These are phyloP conservation scores for Notocelia uddmanniana DNA, from an alignment of 2,888 invertebrate genomes.

Conservation along the genomic window DNA sequence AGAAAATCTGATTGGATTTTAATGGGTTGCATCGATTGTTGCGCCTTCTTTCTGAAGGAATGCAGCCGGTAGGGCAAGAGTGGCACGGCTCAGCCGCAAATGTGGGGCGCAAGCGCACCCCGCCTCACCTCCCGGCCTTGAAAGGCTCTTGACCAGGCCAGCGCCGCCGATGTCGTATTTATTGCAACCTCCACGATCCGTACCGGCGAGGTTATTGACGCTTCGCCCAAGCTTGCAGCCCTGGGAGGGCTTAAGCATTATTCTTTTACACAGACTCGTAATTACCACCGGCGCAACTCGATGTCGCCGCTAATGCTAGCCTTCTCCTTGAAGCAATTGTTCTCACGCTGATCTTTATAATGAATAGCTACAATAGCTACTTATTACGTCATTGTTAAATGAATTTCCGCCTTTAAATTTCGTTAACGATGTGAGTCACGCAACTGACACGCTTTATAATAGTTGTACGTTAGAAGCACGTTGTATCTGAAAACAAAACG, in stretches of 20 bases:
- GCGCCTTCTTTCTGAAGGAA: constrained; percentile 67
- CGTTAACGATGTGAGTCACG: constrained; percentile 82
- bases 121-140: constrained; percentile 84
- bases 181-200: constrained; percentile 85
- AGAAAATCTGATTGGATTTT: constrained; percentile 27
- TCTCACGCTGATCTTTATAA: constrained; percentile 83
- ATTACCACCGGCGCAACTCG: constrained; percentile 59
- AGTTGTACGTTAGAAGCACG: constrained; percentile 58
- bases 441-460: constrained; percentile 73
- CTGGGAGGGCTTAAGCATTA: constrained; percentile 52
- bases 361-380: constrained; percentile 78
- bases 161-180: constrained; percentile 82
- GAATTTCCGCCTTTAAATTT: constrained; percentile 83
- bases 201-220: constrained; percentile 85
- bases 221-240: constrained; percentile 57
- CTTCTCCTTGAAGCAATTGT: constrained; percentile 79
- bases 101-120: constrained; percentile 79
- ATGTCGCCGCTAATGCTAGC: constrained; percentile 61
- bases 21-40: constrained; percentile 40
- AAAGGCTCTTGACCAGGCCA: constrained; percentile 86
- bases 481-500: constrained; percentile 44
- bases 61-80: constrained; percentile 74
- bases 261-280: constrained; percentile 72
- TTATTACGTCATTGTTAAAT: constrained; percentile 82
- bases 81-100: constrained; percentile 71